Evolutionary conservation across 2,888 invertebrate genomes (phyloP), one percentile per base, ranked within the genome.

Genomic region (Ormyrus rosae): DNA sequence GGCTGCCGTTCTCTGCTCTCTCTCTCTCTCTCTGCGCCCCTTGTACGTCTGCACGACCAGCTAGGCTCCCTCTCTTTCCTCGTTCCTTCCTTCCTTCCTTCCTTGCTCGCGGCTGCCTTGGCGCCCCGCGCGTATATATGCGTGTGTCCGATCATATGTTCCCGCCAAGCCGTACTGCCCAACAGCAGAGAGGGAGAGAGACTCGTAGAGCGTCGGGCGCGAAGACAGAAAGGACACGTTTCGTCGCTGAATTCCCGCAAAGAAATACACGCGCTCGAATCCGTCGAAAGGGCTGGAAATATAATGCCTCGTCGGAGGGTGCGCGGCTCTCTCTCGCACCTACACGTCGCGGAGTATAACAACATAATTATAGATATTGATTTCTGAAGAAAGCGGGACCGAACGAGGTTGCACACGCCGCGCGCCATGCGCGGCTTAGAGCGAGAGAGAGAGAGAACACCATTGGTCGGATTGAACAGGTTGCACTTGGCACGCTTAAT

Each of bases 291-390:
- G 34, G 34, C 34, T 34, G 34, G 4, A 4, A 34, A 34, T 34
- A 34, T 4, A 4, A 4, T 34, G 34, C 34, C 34, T 34, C 34
- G 55, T 13, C 34, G 34, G 34, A 60, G 53, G n/a, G 75, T 46
- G 55, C 70, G 45, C 48, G 19, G 64, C 58, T 19, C 34, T 34
- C 34, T 34, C 34, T 11, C 58, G 50, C 58, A 51, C 58, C 50
- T 56, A 64, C 76, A 69, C 65, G 61, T 82, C 76, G 78, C 82
- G 7, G 34, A 13, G 85, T 83, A 84, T 85, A 83, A 85, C 84
- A 84, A 86, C 85, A 85, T 87, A 87, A 87, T 88, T 88, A 87
- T 86, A 86, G 86, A 86, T 88, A 88, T 88, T 85, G 88, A 88
- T 88, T 86, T 85, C 81, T 84, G 78, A 80, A 83, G 79, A 82